Percentiles rank a stretch among this genome's conserved stretches.
These are phyloP conservation scores for Coleophora deauratella DNA, from an alignment of 2,888 invertebrate species.

Conservation along the genomic window DNA sequence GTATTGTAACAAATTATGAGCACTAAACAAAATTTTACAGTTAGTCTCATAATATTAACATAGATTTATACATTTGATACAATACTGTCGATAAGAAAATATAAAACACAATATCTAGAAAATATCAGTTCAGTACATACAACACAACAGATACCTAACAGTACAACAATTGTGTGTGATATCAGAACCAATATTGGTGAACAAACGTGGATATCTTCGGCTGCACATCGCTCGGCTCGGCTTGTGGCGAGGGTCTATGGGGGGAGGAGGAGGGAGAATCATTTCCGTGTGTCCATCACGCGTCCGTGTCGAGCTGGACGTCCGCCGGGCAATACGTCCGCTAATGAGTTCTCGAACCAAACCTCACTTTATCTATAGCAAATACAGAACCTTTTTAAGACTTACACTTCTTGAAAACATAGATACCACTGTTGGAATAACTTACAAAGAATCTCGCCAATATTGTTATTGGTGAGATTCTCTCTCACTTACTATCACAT, in stretches of 20 bases:
- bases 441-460: no score
- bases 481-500: no score
- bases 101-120: background rate
- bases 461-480: no score
- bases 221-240: no score
- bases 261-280: conserved; percentile 46
- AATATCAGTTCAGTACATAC: background rate
- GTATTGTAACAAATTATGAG: no score
- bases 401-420: no score
- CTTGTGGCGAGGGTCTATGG: conserved; percentile 13
- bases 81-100: no score
- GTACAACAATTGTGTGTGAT: background rate
- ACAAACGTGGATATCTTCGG: background rate
- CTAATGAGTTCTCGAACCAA: conserved; percentile 59
- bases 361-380: conserved; percentile 12
- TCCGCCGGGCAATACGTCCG: conserved; percentile 41
- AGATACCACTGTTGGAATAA: no score
- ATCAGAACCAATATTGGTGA: conserved; percentile 1
- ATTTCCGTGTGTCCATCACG: conserved; percentile 70
- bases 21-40: no score
- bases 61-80: no score
- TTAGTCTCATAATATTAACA: no score
- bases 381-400: no score
- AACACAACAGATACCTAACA: conserved; percentile 22
- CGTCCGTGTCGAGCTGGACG: conserved; percentile 28